phyloP scores from a whole-genome alignment of 2,888 invertebrate species.

The Molorchus minor region DNA sequence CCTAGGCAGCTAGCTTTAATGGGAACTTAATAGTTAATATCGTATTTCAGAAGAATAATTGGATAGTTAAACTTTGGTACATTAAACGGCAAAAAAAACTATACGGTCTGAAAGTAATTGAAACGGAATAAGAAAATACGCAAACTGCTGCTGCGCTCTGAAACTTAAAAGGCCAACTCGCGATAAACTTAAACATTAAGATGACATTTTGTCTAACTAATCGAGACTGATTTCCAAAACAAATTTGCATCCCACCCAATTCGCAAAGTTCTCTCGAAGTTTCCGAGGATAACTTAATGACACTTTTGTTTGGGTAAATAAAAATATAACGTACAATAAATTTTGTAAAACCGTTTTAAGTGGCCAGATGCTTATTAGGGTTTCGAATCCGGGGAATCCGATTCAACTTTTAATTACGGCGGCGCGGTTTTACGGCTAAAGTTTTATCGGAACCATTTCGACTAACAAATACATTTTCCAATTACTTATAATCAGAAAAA shows the following conservation, averaged over 20 bases:
- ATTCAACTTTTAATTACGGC: not conserved
- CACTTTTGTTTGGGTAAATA: not conserved
- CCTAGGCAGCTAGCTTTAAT: too few relatives aligned
- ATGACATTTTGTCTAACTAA: slow-evolving; percentile 17
- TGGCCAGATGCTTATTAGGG: not conserved
- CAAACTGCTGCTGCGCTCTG: too few relatives aligned
- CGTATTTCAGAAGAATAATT: too few relatives aligned
- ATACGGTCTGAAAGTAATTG: too few relatives aligned
- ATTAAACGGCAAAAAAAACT: too few relatives aligned
- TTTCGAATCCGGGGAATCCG: not conserved
- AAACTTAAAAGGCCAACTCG: not conserved
- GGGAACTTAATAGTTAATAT: too few relatives aligned
- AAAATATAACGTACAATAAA: not conserved
- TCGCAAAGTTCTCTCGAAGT: slow-evolving; percentile 4
- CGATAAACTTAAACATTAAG: not conserved
- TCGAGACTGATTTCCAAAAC: slow-evolving; percentile 24
- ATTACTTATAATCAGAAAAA: too few relatives aligned
- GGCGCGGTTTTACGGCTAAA: not conserved
- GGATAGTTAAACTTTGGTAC: too few relatives aligned
- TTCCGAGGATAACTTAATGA: not conserved
- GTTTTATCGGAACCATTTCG: too few relatives aligned
- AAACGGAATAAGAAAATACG: too few relatives aligned
- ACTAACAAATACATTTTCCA: too few relatives aligned
- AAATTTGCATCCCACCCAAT: slow-evolving; percentile 26
- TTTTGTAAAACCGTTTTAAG: not conserved